These are phyloP conservation scores for Actinostola sp. DNA, from an alignment of 92 coral and sea anemone genomes.

Conservation along the genomic window DNA sequence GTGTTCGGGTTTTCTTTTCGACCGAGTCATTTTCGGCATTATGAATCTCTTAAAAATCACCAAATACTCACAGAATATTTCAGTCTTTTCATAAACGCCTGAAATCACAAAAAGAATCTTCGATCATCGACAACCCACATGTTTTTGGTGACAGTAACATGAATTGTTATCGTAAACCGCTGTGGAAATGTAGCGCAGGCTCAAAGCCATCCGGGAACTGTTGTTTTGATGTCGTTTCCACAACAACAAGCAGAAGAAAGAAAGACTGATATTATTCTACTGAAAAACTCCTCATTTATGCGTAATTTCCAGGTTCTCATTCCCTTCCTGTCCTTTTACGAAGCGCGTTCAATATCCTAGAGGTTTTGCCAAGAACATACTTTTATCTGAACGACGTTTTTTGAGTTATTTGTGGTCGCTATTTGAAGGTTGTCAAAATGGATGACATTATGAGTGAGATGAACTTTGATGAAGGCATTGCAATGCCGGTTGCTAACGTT, in stretches of 20 bases:
- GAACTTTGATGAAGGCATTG: slow-evolving; percentile 98
- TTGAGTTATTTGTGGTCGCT: background rate
- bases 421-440: slow-evolving; percentile 57
- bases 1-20: background rate
- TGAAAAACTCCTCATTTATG: background rate
- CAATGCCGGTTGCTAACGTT: slow-evolving; percentile 93
- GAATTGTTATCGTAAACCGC: slow-evolving; percentile 3
- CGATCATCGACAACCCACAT: slow-evolving; percentile 1
- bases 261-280: background rate
- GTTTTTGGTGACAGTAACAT: slow-evolving; percentile 23
- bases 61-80: background rate
- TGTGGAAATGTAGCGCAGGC: slow-evolving; percentile 30
- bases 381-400: background rate
- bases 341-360: background rate
- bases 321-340: background rate
- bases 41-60: background rate
- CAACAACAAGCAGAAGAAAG: slow-evolving; percentile 68
- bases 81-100: background rate
- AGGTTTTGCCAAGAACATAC: background rate
- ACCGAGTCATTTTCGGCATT: slow-evolving; percentile 13
- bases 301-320: background rate
- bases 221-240: slow-evolving; percentile 70
- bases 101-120: background rate
- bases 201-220: slow-evolving; percentile 47
- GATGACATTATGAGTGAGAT: slow-evolving; percentile 85